These are phyloP conservation scores for Coregonus ussuriensis DNA, from an alignment of 2,797 vertebrate species.

Conservation along the genomic window DNA sequence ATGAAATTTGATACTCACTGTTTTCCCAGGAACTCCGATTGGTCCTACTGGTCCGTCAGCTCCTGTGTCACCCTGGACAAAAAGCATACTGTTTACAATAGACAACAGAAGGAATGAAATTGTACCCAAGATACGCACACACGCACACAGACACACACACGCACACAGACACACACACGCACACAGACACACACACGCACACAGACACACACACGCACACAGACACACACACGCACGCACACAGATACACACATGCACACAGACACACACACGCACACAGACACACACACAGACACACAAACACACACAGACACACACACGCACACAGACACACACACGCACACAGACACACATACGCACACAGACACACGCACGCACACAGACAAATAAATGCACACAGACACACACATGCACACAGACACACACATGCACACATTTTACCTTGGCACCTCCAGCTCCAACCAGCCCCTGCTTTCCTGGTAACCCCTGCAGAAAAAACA, in stretches of 20 bases:
- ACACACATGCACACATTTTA: slow-evolving; percentile 44
- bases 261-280: too few relatives aligned
- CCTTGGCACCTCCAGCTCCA: slow-evolving; percentile 73
- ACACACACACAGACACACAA: too few relatives aligned
- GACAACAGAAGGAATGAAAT: neutral
- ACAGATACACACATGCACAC: too few relatives aligned
- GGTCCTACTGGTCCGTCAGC: slow-evolving; percentile 67
- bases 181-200: neutral
- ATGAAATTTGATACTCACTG: slow-evolving; percentile 57
- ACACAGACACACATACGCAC: too few relatives aligned
- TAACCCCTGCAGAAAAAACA: slow-evolving; percentile 68
- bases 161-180: slow-evolving; percentile 22
- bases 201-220: too few relatives aligned
- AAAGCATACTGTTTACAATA: neutral
- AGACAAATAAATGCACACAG: too few relatives aligned
- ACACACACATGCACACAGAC: slow-evolving; percentile 14
- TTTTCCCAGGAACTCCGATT: slow-evolving; percentile 75
- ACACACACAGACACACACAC: too few relatives aligned
- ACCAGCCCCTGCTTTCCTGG: slow-evolving; percentile 75
- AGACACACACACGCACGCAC: too few relatives aligned
- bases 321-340: too few relatives aligned
- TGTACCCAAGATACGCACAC: neutral
- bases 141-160: slow-evolving; percentile 10
- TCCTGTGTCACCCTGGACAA: slow-evolving; percentile 71
- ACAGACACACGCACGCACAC: too few relatives aligned